These are phyloP conservation scores for Malurus leucopterus DNA, from an alignment of 2,797 vertebrate species.

Conservation along the genomic window DNA sequence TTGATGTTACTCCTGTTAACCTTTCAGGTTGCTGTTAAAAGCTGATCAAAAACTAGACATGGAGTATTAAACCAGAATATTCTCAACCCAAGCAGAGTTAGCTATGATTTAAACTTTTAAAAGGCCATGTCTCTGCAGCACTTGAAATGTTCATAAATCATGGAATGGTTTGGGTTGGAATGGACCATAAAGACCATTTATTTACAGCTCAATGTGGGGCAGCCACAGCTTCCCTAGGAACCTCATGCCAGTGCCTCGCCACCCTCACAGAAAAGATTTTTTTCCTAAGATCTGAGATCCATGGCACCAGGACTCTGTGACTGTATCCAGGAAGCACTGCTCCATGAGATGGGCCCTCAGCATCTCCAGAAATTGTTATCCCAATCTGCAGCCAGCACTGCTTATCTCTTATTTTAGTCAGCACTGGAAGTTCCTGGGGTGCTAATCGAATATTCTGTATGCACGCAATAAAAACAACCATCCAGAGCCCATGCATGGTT, in stretches of 20 bases:
- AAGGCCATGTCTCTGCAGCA: not conserved
- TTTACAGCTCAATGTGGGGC: not conserved
- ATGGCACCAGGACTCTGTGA: not conserved
- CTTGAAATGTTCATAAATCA: not conserved
- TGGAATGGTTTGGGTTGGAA: not conserved
- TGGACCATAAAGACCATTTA: not conserved
- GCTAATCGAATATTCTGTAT: not conserved
- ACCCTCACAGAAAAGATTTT: not conserved
- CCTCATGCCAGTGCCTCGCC: not conserved
- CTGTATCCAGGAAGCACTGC: not conserved
- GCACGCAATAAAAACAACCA: not conserved
- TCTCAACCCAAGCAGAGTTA: conserved; percentile 5
- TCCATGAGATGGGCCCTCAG: not conserved
- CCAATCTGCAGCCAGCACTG: not conserved
- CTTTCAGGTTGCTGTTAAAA: not conserved
- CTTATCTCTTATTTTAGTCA: not conserved
- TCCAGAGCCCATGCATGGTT: not conserved
- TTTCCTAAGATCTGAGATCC: not conserved
- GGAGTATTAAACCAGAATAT: not conserved
- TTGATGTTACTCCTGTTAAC: not conserved
- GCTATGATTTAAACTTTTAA: not conserved
- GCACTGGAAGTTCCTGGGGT: not conserved
- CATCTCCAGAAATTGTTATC: not conserved
- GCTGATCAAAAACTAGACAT: not conserved
- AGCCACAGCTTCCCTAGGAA: not conserved